These are phyloP conservation scores for Ectropis crepuscularia DNA, from an alignment of 2,888 invertebrate genomes.

Conservation along the genomic window DNA sequence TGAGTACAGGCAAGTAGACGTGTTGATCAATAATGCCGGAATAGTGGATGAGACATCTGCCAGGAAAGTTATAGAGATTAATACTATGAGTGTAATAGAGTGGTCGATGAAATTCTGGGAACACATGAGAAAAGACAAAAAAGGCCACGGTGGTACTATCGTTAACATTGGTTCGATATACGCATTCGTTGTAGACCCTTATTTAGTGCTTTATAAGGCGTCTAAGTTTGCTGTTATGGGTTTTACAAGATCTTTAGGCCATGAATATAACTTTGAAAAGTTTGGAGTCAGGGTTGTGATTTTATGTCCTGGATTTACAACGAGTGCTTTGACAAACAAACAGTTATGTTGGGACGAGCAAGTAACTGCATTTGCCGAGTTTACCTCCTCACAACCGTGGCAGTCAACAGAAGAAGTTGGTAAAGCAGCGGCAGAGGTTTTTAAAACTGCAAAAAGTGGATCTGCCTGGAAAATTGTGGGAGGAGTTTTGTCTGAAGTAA, in stretches of 20 bases:
- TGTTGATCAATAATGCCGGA: slow-evolving; percentile 69
- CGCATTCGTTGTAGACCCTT: slow-evolving; percentile 74
- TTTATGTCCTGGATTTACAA: slow-evolving; percentile 43
- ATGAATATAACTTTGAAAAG: slow-evolving; percentile 63
- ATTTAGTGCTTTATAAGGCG: slow-evolving; percentile 81
- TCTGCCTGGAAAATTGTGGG: slow-evolving; percentile 74
- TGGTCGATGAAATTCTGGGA: slow-evolving; percentile 70
- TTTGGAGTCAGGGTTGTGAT: slow-evolving; percentile 74
- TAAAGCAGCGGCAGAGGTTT: slow-evolving; percentile 30
- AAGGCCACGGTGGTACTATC: slow-evolving; percentile 84
- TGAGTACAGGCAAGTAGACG: slow-evolving; percentile 58
- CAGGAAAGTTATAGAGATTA: slow-evolving; percentile 53
- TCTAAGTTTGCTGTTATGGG: slow-evolving; percentile 82
- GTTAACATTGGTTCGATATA: slow-evolving; percentile 86
- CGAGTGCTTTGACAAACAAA: slow-evolving; percentile 14
- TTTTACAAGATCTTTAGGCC: slow-evolving; percentile 69
- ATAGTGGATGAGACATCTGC: slow-evolving; percentile 46
- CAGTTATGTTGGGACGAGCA: slow-evolving; percentile 33
- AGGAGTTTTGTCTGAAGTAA: slow-evolving; percentile 38
- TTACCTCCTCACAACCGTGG: slow-evolving; percentile 16
- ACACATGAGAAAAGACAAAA: slow-evolving; percentile 79
- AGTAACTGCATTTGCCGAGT: slow-evolving; percentile 13
- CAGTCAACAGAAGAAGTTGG: slow-evolving; percentile 28
- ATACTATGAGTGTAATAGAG: slow-evolving; percentile 52
- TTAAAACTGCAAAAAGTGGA: slow-evolving; percentile 62